Evolutionary conservation across 1,140 invertebrate species (phyloP), one percentile per base, ranked within the genome.

Genomic region (Penaeus japonicus): DNA sequence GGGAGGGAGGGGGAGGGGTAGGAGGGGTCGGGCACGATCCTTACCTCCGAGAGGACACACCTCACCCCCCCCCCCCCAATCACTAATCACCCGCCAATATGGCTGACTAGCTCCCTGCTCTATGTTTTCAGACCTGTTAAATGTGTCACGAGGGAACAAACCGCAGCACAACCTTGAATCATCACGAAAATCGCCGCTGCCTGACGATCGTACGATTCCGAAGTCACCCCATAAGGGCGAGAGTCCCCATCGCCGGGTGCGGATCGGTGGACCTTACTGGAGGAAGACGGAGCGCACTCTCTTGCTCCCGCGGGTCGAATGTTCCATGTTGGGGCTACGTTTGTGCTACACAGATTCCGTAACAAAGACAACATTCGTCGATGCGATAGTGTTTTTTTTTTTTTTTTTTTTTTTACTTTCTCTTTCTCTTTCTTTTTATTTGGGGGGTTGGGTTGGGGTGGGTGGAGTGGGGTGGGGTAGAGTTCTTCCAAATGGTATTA

Each of bases 131-230:
- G 65, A 47, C 18, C 62, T 57, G 81, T 55, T 83, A 83, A 83
- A 83, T 83, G 83, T 83, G 80, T 59, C 80, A 84, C 77, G 86
- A 83, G 83, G 79, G 59, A 83, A 27, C 80, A 47, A 59, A 78
- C 79, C 80, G 18, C 86, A 84, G 80, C 70, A 73, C 80, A 88
- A 59, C 80, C 86, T 88, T 88, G 80, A 83, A 83, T 88, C 86
- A 88, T 62, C 62, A 53, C 80, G 53, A 4, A 53, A 57, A 83
- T 57, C 77, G 73, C 30, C 47, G n/a, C 54, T n/a, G 54, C 53
- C 18, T 17, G 55, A 87, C 20, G 30, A 59, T 24, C 73, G 0
- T 35, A 73, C 24, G 5, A 47, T 15, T n/a, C 27, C 73, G 35
- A 59, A 17, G 47, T 30, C n/a, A n/a, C n/a, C n/a, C 70, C n/a